Evolutionary conservation across 1,140 invertebrate species (phyloP).

Genomic region (Polyergus mexicanus): DNA sequence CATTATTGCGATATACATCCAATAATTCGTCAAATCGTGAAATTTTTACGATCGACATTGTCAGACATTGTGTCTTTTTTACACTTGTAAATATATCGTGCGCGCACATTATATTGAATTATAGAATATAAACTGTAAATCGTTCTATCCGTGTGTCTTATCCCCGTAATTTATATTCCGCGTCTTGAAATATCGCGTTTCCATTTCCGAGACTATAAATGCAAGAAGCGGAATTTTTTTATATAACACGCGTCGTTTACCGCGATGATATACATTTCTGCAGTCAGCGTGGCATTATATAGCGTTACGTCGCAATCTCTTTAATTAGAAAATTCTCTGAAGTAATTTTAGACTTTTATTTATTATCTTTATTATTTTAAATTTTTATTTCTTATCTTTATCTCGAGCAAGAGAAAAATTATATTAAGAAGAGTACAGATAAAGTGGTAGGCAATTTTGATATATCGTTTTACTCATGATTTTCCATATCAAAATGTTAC

Average conservation of each 20-base stretch:
- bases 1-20: neutral
- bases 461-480: neutral
- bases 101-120: neutral
- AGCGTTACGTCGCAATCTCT: neutral
- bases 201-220: slow-evolving; percentile 17
- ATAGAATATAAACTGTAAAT: neutral
- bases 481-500: neutral
- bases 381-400: neutral
- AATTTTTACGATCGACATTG: neutral
- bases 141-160: neutral
- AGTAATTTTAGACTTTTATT: neutral
- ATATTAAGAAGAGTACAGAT: neutral
- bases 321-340: slow-evolving; percentile 9
- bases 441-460: neutral
- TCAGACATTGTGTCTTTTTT: neutral
- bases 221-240: slow-evolving; percentile 5
- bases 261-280: neutral
- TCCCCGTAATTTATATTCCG: neutral
- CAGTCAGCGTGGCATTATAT: neutral
- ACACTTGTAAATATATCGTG: neutral
- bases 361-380: slow-evolving; percentile 2
- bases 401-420: neutral
- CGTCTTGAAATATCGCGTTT: slow-evolving; percentile 4
- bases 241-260: neutral
- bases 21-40: neutral